These are phyloP conservation scores for Lordiphosa mommai DNA, from an alignment of 1,140 invertebrate genomes.

Conservation along the genomic window DNA sequence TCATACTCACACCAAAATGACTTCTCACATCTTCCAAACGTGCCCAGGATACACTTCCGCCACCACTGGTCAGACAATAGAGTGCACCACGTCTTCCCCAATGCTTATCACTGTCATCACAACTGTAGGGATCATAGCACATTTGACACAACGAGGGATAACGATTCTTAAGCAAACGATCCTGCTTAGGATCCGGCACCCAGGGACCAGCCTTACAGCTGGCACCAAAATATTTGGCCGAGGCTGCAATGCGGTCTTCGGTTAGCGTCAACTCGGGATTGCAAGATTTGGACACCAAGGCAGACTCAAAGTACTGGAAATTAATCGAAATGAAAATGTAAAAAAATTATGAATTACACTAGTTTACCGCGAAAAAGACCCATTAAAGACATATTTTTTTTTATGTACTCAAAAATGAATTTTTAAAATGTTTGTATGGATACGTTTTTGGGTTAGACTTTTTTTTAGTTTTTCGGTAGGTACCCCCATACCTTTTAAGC, in stretches of 20 bases:
- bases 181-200: conserved; percentile 84
- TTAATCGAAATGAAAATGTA: too few species aligned
- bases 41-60: conserved; percentile 90
- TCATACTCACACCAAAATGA: conserved; percentile 84
- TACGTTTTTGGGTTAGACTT: too few species aligned
- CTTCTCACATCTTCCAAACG: conserved; percentile 83
- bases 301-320: conserved; percentile 86
- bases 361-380: too few species aligned
- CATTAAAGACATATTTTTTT: too few species aligned
- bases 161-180: conserved; percentile 84
- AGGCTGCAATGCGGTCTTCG: conserved; percentile 86
- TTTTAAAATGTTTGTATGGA: too few species aligned
- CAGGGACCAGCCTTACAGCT: conserved; percentile 91
- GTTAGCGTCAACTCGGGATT: conserved; percentile 83
- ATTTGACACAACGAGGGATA: conserved; percentile 86
- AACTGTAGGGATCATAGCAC: conserved; percentile 83
- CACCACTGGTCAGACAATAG: conserved; percentile 87
- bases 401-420: too few species aligned
- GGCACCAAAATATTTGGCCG: conserved; percentile 85
- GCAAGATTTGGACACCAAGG: conserved; percentile 85
- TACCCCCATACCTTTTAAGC: too few species aligned
- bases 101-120: conserved; percentile 87
- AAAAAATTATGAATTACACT: too few species aligned
- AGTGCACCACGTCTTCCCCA: conserved; percentile 90
- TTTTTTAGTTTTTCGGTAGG: too few species aligned